Conservation (phyloP, 1,140 invertebrate species). For the Bombus sylvicola region DNA sequence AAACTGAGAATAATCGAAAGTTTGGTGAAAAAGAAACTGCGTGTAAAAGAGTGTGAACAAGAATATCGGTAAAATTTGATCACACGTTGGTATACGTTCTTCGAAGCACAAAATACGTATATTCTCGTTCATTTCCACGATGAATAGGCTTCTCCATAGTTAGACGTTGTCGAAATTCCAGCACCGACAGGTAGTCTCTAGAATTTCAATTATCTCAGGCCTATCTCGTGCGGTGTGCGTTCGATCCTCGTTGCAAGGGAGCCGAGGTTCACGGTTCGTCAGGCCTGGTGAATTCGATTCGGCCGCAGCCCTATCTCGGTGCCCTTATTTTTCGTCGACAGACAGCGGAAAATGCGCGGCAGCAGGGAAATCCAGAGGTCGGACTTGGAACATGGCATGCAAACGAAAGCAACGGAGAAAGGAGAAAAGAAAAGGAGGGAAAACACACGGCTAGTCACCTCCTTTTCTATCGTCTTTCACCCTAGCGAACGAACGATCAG, state of each 20-base stretch:
- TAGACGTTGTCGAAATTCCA: conserved; percentile 14
- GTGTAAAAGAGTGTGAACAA: neutral
- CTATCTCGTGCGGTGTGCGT: conserved; percentile 8
- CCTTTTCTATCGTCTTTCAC: conserved; percentile 19
- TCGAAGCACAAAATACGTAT: neutral
- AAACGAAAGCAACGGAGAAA: too few relatives aligned
- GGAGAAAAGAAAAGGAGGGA: too few relatives aligned
- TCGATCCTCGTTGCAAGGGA: conserved; percentile 21
- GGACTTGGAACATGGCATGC: neutral
- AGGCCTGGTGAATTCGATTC: conserved; percentile 42
- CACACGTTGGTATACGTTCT: neutral
- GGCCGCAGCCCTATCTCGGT: conserved; percentile 15
- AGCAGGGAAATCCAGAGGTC: conserved; percentile 13
- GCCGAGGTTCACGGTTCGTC: conserved; percentile 34
- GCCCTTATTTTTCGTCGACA: conserved; percentile 44
- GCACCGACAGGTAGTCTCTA: conserved; percentile 28
- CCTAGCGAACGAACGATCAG: conserved; percentile 47
- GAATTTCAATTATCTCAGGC: conserved; percentile 49
- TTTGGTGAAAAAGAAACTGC: too few relatives aligned
- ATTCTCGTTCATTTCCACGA: neutral
- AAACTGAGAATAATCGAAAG: too few relatives aligned
- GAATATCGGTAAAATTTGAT: neutral
- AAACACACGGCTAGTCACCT: neutral
- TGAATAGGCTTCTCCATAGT: too few relatives aligned
- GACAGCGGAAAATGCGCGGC: conserved; percentile 20